Conservation (phyloP, 2,888 invertebrate species). For the Leuctra nigra region DNA sequence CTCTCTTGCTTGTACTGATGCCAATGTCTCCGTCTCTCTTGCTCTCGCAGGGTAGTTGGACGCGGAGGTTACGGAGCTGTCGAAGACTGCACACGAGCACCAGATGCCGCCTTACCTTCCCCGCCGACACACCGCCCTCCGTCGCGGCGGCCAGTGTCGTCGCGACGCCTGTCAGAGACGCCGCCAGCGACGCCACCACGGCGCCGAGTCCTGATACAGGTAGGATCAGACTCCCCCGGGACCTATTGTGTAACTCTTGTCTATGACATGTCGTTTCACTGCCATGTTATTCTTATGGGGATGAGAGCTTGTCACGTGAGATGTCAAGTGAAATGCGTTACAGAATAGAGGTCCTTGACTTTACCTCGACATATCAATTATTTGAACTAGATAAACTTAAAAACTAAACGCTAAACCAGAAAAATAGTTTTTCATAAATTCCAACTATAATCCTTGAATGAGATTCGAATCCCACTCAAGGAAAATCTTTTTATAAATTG, state of each 20-base stretch:
- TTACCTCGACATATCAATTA: too few relatives aligned
- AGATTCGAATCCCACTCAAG: too few relatives aligned
- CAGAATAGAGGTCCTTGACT: too few relatives aligned
- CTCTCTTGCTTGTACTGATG: too few relatives aligned
- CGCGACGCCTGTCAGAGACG: neutral
- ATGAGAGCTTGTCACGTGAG: too few relatives aligned
- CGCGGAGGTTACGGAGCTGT: conserved; percentile 20
- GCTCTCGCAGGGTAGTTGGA: conserved; percentile 26
- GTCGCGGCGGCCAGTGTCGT: neutral
- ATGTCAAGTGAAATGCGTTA: too few relatives aligned
- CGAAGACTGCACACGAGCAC: conserved; percentile 11
- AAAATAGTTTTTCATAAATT: too few relatives aligned
- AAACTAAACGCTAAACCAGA: too few relatives aligned
- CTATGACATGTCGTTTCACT: neutral
- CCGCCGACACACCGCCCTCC: conserved; percentile 10
- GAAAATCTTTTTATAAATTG: too few relatives aligned
- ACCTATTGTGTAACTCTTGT: neutral
- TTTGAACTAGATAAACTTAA: too few relatives aligned
- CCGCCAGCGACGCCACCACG: neutral
- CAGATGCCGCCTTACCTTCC: conserved; percentile 13
- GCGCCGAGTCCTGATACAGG: neutral
- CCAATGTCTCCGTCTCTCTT: too few relatives aligned
- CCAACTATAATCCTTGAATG: too few relatives aligned
- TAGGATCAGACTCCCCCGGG: neutral
- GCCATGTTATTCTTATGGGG: neutral